A percentile compares a stretch with the other conserved stretches of the same genome.
Conservation (phyloP, 2,113 vertebrate species). For the Gadus macrocephalus region DNA sequence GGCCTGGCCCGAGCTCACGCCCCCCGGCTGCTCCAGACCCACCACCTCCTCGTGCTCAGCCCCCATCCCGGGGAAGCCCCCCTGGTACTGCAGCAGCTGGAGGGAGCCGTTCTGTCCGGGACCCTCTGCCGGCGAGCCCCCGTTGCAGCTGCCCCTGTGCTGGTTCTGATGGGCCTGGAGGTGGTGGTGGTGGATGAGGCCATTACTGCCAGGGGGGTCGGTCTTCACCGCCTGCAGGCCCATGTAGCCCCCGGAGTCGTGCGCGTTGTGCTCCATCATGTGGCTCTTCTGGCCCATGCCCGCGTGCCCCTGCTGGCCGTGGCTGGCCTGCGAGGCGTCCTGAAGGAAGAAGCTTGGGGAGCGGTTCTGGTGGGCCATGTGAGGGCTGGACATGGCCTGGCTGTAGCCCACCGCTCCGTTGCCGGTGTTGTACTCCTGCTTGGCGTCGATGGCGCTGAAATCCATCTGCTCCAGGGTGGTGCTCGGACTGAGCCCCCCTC, state of each 20-base stretch:
- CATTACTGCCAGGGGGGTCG: constrained; percentile 77
- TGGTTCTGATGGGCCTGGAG: constrained; percentile 75
- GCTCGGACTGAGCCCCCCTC: constrained; percentile 95
- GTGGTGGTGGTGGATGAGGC: constrained; percentile 65
- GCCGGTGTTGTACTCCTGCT: constrained; percentile 86
- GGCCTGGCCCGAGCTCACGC: constrained; percentile 58
- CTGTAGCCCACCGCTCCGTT: constrained; percentile 72
- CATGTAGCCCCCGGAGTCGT: constrained; percentile 70
- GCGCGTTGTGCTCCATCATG: constrained; percentile 74
- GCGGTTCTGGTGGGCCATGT: constrained; percentile 86
- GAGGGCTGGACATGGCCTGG: constrained; percentile 88
- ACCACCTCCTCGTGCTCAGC: constrained; percentile 78
- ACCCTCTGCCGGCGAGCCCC: constrained; percentile 78
- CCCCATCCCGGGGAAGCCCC: constrained; percentile 83
- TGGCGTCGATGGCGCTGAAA: constrained; percentile 97
- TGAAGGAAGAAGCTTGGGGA: constrained; percentile 98
- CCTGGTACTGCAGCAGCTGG: constrained; percentile 96
- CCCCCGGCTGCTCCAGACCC: constrained; percentile 65
- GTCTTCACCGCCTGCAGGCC: constrained; percentile 84
- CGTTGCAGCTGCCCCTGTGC: constrained; percentile 85
- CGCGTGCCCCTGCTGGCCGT: constrained; percentile 65
- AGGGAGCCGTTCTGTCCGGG: constrained; percentile 81
- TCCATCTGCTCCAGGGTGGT: constrained; percentile 99
- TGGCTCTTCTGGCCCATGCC: constrained; percentile 69
- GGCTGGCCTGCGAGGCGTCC: constrained; percentile 80